Conservation (phyloP, 2,113 vertebrate genomes). For the Platycercus adscitus region DNA sequence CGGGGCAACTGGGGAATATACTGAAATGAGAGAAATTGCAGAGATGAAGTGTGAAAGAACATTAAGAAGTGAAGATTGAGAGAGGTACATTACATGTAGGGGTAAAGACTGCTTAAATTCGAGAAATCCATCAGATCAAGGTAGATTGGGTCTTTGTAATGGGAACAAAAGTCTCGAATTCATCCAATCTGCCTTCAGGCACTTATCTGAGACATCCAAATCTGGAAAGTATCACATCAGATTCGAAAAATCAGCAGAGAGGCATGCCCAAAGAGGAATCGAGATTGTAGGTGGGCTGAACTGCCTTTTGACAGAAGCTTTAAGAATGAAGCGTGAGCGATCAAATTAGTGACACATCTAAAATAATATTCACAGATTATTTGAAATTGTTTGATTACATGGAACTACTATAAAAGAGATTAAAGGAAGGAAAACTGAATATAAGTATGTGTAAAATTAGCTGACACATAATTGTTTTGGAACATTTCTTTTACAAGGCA, state of each 20-base stretch:
- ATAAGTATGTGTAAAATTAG: not conserved
- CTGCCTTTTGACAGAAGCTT: not conserved
- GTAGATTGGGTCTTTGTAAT: not conserved
- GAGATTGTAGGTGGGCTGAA: not conserved
- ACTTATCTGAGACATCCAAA: not conserved
- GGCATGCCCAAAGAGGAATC: not conserved
- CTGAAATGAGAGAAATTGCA: not conserved
- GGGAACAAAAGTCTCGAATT: not conserved
- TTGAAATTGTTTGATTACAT: not conserved
- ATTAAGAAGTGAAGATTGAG: not conserved
- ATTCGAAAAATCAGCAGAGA: not conserved
- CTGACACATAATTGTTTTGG: not conserved
- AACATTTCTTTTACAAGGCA: not conserved
- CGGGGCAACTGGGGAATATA: not conserved
- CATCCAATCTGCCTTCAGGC: not conserved
- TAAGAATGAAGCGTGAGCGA: not conserved
- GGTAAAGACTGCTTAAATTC: not conserved
- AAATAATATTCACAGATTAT: not conserved
- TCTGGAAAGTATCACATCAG: not conserved
- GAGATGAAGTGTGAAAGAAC: not conserved
- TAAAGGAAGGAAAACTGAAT: not conserved
- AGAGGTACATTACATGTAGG: not conserved
- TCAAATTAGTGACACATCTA: not conserved
- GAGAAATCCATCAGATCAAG: conserved; percentile 2
- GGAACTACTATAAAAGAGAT: not conserved